phyloP scores from a whole-genome alignment of 2,113 vertebrate genomes.

The Prolemur simus region DNA sequence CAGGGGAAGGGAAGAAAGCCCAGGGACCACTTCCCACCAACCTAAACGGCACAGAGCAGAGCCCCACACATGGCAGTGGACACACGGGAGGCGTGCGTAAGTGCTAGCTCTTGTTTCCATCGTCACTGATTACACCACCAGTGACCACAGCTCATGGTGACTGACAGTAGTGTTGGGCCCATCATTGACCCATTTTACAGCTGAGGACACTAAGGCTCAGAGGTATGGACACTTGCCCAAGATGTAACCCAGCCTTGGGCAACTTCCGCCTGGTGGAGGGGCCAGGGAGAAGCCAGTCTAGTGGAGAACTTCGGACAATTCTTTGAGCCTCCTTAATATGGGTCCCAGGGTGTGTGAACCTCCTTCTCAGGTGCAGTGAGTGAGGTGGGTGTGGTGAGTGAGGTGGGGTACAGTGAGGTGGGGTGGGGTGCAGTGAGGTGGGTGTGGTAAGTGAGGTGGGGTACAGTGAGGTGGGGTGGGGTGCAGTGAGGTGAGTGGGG shows the following conservation, averaged over 20 bases:
- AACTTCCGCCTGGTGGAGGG: background rate
- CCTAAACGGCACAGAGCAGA: background rate
- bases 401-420: background rate
- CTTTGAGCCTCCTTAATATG: background rate
- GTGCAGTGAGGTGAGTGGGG: background rate
- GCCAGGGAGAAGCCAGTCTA: background rate
- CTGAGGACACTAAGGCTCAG: background rate
- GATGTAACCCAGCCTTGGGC: background rate
- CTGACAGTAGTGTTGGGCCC: background rate
- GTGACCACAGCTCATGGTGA: background rate
- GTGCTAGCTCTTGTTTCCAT: background rate
- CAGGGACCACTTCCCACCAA: too few relatives aligned
- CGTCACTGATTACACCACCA: background rate
- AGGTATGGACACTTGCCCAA: background rate
- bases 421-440: background rate
- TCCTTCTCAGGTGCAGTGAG: background rate
- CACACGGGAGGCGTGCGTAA: rapidly evolving
- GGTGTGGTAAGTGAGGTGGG: too few relatives aligned
- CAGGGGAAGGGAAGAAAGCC: background rate
- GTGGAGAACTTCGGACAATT: background rate
- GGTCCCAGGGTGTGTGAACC: background rate
- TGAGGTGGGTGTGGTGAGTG: too few relatives aligned
- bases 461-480: too few relatives aligned
- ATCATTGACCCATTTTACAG: background rate
- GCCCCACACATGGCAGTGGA: background rate